Evolutionary conservation across 1,140 invertebrate genomes (phyloP), one percentile per base, ranked within the genome.

Genomic region (Tenebrio molitor): DNA sequence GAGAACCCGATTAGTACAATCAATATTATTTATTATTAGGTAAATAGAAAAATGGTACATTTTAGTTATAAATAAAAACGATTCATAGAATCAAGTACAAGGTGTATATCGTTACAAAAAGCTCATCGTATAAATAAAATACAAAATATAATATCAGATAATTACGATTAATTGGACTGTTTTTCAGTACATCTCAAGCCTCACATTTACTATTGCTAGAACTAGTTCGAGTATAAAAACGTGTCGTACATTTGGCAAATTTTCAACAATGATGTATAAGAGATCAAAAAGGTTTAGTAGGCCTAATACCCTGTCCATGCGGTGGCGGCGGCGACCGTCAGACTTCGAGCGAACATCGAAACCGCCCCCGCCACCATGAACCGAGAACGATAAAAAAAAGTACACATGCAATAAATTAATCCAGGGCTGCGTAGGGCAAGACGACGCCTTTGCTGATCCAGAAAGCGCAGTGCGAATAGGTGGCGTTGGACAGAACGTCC

Each of bases 401-500:
- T 15, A 16, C 16, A 17, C 7, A 21, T 17, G 3, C 41, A 50
- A 71, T 29, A 76, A 74, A 65, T 84, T 86, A 89, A 81, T 89
- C 87, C 15, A 87, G 77, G 76, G 87, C 87, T 63, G 89, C 91
- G 78, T 90, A 92, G 33, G 86, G 84, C 5, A 91, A 91, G 25
- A 92, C 92, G 69, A 94, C 87, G 75, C 92, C 86, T 63, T 92
- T 88, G 8, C 86, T 84, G 71, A 92, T 91, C 88, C 93, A 93
- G 74, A 90, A 89, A 50, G 92, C 89, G 82, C 93, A 95, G 73
- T 90, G 88, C 0, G 89, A 87, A 80, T 92, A 89, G 29, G 88
- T 88, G 10, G 83, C 82, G 19, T 88, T 84, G 0, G 88, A 83
- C 4, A 90, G 80, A 0, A 88, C 84, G 79, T 93, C 92, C 79